Conservation (phyloP, 37 sponge, comb jelly and placozoan species). For the Hexactinellida sp. region DNA sequence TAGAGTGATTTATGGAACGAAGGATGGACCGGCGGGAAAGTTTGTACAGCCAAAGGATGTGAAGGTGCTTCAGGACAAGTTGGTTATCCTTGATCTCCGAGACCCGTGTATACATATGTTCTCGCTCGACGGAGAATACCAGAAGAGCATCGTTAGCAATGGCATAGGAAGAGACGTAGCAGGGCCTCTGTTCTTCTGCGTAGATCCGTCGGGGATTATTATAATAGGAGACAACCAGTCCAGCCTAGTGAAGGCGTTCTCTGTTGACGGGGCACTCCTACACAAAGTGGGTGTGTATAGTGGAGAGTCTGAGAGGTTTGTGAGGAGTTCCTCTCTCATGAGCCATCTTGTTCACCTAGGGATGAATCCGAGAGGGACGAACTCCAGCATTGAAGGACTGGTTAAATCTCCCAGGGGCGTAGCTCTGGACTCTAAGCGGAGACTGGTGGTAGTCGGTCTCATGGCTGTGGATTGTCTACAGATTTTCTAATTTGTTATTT, state of each 20-base stretch:
- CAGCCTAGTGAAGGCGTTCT: background rate
- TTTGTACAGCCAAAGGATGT: background rate
- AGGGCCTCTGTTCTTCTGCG: constrained; percentile 8
- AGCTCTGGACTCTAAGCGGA: background rate
- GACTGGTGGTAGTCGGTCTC: background rate
- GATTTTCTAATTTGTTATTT: background rate
- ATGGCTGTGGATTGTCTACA: background rate
- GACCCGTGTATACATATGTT: constrained; percentile 3
- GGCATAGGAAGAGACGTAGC: background rate
- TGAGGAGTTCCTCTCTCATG: constrained; percentile 8
- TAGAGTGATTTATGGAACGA: background rate
- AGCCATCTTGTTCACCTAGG: background rate
- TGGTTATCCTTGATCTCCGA: background rate
- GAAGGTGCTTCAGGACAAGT: background rate
- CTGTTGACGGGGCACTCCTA: background rate
- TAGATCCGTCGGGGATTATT: background rate
- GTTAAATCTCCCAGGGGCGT: background rate
- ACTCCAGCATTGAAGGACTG: background rate
- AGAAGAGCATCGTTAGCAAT: background rate
- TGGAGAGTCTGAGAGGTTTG: background rate
- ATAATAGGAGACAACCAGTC: background rate
- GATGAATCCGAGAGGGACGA: background rate
- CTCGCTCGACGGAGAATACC: background rate
- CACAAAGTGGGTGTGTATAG: background rate
- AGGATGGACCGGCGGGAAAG: background rate